phyloP scores from a whole-genome alignment of 2,888 invertebrate species.

The Epiblema foenella region DNA sequence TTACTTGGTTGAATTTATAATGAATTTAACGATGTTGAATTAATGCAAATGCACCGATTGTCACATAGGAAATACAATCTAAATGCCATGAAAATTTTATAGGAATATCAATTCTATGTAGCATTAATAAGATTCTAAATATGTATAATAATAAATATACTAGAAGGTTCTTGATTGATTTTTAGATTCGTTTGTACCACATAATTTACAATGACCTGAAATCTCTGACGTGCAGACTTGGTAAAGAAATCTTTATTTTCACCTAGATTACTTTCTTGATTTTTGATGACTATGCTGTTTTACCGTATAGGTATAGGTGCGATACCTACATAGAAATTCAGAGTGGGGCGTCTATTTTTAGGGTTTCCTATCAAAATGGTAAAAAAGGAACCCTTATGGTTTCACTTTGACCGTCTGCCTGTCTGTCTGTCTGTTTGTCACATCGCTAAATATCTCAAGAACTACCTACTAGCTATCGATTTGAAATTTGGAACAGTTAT shows the following conservation, averaged over 20 bases:
- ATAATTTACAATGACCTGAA: conserved; percentile 13
- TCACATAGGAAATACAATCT: neutral
- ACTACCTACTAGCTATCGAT: too few species aligned
- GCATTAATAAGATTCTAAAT: neutral
- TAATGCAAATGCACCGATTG: conserved; percentile 10
- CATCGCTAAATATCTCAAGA: too few species aligned
- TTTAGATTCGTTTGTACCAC: conserved; percentile 13
- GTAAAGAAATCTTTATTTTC: conserved; percentile 12
- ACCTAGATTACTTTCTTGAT: neutral
- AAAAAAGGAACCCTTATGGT: too few species aligned
- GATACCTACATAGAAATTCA: too few species aligned
- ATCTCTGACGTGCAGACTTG: neutral
- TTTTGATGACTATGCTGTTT: neutral
- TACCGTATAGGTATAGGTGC: neutral
- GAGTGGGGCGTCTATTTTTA: too few species aligned
- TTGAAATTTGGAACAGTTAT: too few species aligned
- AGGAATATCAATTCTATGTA: conserved; percentile 13
- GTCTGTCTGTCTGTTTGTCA: too few species aligned
- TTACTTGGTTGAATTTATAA: conserved; percentile 5
- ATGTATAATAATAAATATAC: too few species aligned
- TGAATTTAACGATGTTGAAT: neutral
- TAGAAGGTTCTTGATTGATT: neutral
- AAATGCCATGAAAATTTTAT: neutral
- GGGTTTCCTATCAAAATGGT: too few species aligned
- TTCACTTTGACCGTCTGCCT: too few species aligned